Base-by-base conservation (phyloP, 2,797 vertebrate genomes). In the Tenualosa ilisha region DNA sequence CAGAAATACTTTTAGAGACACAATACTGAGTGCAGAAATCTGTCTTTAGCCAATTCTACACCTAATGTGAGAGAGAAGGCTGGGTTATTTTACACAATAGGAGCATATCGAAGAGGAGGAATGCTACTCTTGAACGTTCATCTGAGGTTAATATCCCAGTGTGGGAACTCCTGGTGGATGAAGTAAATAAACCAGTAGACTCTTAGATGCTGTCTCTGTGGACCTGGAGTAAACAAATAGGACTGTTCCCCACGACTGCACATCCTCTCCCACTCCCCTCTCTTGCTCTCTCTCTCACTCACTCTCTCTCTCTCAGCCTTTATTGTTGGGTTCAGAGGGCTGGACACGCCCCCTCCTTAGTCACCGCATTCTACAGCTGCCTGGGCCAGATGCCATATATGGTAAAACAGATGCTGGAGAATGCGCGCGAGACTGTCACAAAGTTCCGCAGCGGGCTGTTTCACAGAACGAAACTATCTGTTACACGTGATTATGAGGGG, bases 291-390 rank as follows among this genome's bases (percentile, higher is more conserved):
- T 63, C 15, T 8, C 61, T 84, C 15, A 49, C 37, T 75, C 31
- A 6, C 15, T 84, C 17, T 50, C 61, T 26, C 6, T 65, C 15
- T 72, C 13, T 24, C 82, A 50, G 6, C 68, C 72, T 82, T 46
- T 61, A 31, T 79, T 54, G 24, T 51, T 53, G 43, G 26, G 51
- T 51, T 84, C 65, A 7, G 12, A 40, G 51, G 81, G 82, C 51
- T 51, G 84, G 89, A 91, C 89, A 94, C 93, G 84, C 93, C 94
- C 91, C 92, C 94, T 91, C 92, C 91, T 91, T 79, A 46, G 37
- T 79, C 72, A 79, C 72, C 72, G 46, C 72, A 79, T 79, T 85
- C 89, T 83, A 51, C 83, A 75, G 85, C 43, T 12, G 15, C 37
- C 68, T 56, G 49, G 68, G 84, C 83, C 81, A 82, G 81, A 56